A percentile compares a stretch with the other conserved stretches of the same genome.
These are phyloP conservation scores for Sinelater perroti DNA, from an alignment of 2,888 invertebrate genomes.

Conservation along the genomic window DNA sequence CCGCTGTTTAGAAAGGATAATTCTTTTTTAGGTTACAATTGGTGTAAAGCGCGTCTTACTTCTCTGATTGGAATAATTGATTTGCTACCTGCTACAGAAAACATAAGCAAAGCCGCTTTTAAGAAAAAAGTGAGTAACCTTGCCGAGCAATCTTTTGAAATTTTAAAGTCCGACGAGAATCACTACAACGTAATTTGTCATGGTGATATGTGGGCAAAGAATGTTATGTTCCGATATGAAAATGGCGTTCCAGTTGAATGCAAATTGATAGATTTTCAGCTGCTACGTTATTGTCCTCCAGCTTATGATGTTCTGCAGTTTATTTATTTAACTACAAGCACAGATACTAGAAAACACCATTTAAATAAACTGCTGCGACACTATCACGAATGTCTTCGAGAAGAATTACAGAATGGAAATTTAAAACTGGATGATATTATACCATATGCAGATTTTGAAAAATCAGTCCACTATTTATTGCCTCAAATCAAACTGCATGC, in stretches of 20 bases:
- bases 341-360: constrained; percentile 40
- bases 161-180: constrained; percentile 52
- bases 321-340: constrained; percentile 43
- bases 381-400: constrained; percentile 35
- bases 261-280: constrained; percentile 54
- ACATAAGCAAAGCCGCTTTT: constrained; percentile 26
- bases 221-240: constrained; percentile 50
- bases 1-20: constrained; percentile 55
- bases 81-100: constrained; percentile 23
- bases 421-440: constrained; percentile 32
- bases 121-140: constrained; percentile 28
- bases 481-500: constrained; percentile 42
- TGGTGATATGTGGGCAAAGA: constrained; percentile 53
- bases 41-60: constrained; percentile 26
- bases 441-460: constrained; percentile 32
- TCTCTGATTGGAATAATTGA: constrained; percentile 30
- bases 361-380: constrained; percentile 37
- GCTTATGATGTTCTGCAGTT: constrained; percentile 67
- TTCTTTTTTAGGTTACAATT: constrained; percentile 48
- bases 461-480: constrained; percentile 31
- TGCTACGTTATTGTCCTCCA: constrained; percentile 67
- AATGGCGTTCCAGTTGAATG: constrained; percentile 43
- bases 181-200: constrained; percentile 57
- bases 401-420: constrained; percentile 28
- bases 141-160: constrained; percentile 46